Base-by-base conservation (phyloP, 2,888 invertebrate genomes). In the Tetanocera ferruginea region DNA sequence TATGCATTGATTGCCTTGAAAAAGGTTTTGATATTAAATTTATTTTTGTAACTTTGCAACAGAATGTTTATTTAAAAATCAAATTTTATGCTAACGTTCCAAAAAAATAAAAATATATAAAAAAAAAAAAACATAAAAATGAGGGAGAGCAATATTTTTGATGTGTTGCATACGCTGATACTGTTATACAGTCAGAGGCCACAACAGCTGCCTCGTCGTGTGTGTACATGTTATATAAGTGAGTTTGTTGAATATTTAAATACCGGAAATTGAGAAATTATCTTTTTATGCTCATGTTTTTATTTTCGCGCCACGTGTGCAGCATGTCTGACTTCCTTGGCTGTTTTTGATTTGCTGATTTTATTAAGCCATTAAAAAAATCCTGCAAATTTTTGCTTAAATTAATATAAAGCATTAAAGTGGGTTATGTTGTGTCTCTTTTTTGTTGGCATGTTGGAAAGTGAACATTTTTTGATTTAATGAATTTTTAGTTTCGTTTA, bases 241-340 rank as follows among this genome's bases (percentile, higher is more conserved):
- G 31, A n/a, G 31, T 64, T 64, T 64, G 43, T 73, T 62, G 73
- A 73, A 60, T 62, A 60, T 62, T 43, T 19, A 62, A 73, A 60
- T 23, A 17, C 60, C 49, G 73, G 62, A 73, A 62, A 73, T 73
- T 62, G 62, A 60, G 60, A 60, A 73, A 73, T 73, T 73, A 73
- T 23, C 11, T 25, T 60, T 62, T 72, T 25, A 55, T 34, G 34
- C 4, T 23, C 55, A 55, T 55, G 23, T 55, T 55, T 9, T 55
- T 23, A 23, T n/a, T 23, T 55, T 55, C 55, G 3, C 19, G 55
- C 6, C n/a, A 55, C 19, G 23, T 9, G 23, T 23, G 8, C 57
- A 57, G 19, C 23, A 25, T 23, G 17, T 25, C 57, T 23, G 57
- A 3, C 57, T 25, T 9, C 14, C 23, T 9, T 6, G 4, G 5